A percentile compares a stretch with the other conserved stretches of the same genome.
Evolutionary conservation across 2,113 vertebrate genomes (phyloP).

Genomic region (Oryzias celebensis): DNA sequence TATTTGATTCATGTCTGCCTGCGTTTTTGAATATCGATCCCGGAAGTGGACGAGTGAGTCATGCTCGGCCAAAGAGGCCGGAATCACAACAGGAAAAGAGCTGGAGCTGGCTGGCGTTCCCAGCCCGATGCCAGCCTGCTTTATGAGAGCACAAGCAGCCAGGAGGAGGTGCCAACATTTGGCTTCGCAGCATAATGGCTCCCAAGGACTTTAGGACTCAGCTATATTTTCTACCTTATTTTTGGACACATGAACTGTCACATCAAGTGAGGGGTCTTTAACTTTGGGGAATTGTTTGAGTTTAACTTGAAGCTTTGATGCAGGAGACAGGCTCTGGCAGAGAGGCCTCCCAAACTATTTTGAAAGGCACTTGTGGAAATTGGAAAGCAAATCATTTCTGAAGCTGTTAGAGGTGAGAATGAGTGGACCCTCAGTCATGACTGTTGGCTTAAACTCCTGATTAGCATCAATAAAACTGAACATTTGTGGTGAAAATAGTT

Average conservation of each 20-base stretch:
- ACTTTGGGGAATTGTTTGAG: conserved; percentile 31
- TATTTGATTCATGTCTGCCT: conserved; percentile 70
- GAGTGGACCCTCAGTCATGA: conserved; percentile 7
- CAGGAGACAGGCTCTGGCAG: conserved; percentile 22
- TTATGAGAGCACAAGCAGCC: conserved; percentile 33
- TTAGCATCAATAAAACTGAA: conserved; percentile 5
- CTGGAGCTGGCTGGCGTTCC: conserved; percentile 38
- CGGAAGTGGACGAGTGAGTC: conserved; percentile 62
- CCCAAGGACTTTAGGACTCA: conserved; percentile 51
- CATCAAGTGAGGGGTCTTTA: conserved; percentile 22
- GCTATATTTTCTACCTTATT: conserved; percentile 52
- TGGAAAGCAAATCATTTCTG: conserved; percentile 4
- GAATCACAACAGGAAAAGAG: conserved; percentile 59
- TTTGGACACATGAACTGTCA: conserved; percentile 42
- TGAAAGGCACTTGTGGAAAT: conserved; percentile 6
- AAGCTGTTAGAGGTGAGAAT: conserved; percentile 8
- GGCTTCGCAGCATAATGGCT: conserved; percentile 33
- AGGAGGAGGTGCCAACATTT: conserved; percentile 41
- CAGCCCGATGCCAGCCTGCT: conserved; percentile 37
- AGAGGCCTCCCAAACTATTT: conserved; percentile 20
- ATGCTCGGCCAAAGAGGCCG: conserved; percentile 53
- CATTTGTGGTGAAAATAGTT: background rate
- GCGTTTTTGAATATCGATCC: conserved; percentile 68
- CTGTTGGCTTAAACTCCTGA: conserved; percentile 6
- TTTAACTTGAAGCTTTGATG: conserved; percentile 42